Conservation (phyloP, 2,113 vertebrate species). For the Alexandromys fortis region DNA sequence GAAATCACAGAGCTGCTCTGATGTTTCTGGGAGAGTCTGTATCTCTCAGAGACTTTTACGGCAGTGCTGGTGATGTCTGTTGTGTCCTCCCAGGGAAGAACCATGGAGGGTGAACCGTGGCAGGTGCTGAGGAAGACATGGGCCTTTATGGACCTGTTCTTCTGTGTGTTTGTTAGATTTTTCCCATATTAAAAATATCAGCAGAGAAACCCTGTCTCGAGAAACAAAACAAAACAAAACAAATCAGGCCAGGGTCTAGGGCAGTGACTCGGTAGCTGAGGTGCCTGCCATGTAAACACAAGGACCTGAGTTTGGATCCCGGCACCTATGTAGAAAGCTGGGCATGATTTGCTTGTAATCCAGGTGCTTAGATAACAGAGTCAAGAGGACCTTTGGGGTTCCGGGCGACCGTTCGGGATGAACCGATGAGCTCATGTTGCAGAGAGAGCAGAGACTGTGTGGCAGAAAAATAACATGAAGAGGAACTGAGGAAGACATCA, state of each 20-base stretch:
- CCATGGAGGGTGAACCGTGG: background rate
- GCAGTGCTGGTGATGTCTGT: background rate
- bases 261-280: background rate
- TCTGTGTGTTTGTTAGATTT: accelerated
- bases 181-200: background rate
- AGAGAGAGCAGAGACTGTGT: background rate
- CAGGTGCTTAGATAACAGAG: background rate
- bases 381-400: background rate
- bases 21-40: background rate
- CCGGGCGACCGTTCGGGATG: background rate
- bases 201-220: too few relatives aligned
- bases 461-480: background rate
- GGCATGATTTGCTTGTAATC: background rate
- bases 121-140: accelerated
- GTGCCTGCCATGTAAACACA: background rate
- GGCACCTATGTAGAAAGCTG: background rate
- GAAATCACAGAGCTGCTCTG: background rate
- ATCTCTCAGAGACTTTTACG: background rate
- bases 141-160: accelerated
- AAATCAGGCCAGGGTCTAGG: too few relatives aligned
- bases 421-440: background rate
- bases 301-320: background rate
- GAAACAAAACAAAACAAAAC: background rate
- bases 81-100: background rate
- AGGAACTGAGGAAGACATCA: background rate